Conservation (phyloP, 1,140 invertebrate genomes). For the Scaptodrosophila lebanonensis region DNA sequence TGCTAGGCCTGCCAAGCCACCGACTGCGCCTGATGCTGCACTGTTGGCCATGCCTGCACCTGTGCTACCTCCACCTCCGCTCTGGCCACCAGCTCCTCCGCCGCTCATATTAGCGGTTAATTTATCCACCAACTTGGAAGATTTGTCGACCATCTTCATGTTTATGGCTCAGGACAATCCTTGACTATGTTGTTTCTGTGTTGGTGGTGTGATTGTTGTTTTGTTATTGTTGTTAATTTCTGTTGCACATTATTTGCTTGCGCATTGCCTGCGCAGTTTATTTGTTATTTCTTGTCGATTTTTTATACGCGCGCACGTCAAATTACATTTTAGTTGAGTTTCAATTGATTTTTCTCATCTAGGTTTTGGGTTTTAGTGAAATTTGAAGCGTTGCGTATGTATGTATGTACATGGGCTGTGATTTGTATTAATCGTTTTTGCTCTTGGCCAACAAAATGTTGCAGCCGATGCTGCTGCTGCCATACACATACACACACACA, state of each 20-base stretch:
- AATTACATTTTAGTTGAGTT: not conserved
- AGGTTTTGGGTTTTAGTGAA: slow-evolving; percentile 1
- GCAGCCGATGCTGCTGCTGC: slow-evolving; percentile 6
- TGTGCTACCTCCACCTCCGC: slow-evolving; percentile 6
- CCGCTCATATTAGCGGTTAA: slow-evolving; percentile 55
- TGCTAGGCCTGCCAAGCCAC: slow-evolving; percentile 20
- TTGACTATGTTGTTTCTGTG: slow-evolving; percentile 19
- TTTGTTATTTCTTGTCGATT: too few species aligned
- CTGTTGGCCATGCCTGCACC: slow-evolving; percentile 10
- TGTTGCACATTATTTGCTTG: slow-evolving; percentile 49
- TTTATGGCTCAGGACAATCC: slow-evolving; percentile 20
- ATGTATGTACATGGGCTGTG: slow-evolving; percentile 1
- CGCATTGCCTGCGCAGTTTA: too few species aligned
- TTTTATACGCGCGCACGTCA: too few species aligned
- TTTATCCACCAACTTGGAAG: slow-evolving; percentile 74
- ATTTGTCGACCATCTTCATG: slow-evolving; percentile 77
- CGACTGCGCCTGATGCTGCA: slow-evolving; percentile 24
- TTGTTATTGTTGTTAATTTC: slow-evolving; percentile 34
- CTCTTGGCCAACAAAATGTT: not conserved
- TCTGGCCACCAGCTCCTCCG: slow-evolving; percentile 23
- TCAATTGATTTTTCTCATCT: not conserved
- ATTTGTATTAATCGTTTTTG: too few species aligned
- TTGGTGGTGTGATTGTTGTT: slow-evolving; percentile 5
- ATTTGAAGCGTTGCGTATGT: slow-evolving; percentile 19
- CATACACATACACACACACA: slow-evolving; percentile 9